Conservation (phyloP, 2,113 vertebrate species). For the rat (Rattus norvegicus) region DNA sequence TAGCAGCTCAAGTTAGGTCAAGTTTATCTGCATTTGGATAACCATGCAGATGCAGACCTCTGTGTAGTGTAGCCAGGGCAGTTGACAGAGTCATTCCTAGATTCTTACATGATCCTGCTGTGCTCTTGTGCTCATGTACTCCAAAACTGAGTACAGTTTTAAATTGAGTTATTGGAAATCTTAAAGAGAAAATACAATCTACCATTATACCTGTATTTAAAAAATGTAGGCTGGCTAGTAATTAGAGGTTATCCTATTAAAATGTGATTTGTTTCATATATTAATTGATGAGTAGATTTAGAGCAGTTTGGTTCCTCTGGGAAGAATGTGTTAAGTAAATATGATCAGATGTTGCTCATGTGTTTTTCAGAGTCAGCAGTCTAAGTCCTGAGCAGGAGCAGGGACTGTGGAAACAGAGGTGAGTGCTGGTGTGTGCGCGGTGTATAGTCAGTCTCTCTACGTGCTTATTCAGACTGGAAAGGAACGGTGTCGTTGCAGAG, state of each 20-base stretch:
- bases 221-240: neutral
- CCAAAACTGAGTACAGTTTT: neutral
- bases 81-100: neutral
- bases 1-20: neutral
- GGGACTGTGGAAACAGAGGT: conserved; percentile 99
- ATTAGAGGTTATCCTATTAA: neutral
- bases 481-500: neutral
- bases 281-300: neutral
- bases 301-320: neutral
- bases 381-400: conserved; percentile 98
- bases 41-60: neutral
- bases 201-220: neutral
- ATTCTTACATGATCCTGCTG: neutral
- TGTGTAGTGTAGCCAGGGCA: neutral
- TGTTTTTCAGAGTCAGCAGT: conserved; percentile 93
- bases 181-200: neutral
- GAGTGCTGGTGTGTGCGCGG: conserved; percentile 73
- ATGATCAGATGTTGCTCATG: conserved; percentile 70
- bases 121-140: neutral
- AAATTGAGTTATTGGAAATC: neutral
- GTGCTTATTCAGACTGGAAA: conserved; percentile 19
- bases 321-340: conserved; percentile 48
- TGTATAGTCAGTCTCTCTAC: neutral
- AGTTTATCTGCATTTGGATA: neutral
- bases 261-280: neutral